Percentiles rank a stretch among this genome's conserved stretches.
phyloP scores from a whole-genome alignment of 1,140 invertebrate species.

The Daktulosphaira vitifoliae region DNA sequence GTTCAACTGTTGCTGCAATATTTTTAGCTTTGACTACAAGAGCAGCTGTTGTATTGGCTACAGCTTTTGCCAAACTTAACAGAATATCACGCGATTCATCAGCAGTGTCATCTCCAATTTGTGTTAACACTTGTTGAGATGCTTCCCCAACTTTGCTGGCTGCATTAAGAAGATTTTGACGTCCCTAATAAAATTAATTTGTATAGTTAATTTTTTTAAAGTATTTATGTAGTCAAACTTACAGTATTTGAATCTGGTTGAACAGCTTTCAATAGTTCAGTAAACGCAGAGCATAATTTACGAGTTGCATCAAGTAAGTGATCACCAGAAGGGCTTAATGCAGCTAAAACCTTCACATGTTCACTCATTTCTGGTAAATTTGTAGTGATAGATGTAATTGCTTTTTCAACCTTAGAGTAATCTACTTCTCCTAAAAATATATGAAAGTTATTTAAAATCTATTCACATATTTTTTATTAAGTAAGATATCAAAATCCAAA shows the following conservation, averaged over 20 bases:
- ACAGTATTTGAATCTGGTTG: constrained; percentile 28
- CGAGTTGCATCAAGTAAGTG: constrained; percentile 84
- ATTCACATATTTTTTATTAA: too few species aligned
- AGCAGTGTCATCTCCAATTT: constrained; percentile 80
- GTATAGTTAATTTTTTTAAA: too few species aligned
- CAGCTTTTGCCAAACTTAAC: constrained; percentile 82
- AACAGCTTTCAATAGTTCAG: constrained; percentile 76
- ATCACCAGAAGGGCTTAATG: constrained; percentile 83
- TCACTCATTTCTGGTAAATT: constrained; percentile 95
- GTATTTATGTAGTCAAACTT: constrained; percentile 5
- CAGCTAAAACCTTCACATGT: constrained; percentile 88
- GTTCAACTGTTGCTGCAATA: constrained; percentile 76
- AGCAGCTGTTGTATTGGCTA: constrained; percentile 92
- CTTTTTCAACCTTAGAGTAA: constrained; percentile 90
- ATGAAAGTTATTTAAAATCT: constrained; percentile 38
- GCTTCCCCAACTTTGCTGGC: constrained; percentile 93
- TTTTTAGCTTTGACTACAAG: constrained; percentile 91
- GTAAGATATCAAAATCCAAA: not conserved
- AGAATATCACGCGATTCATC: constrained; percentile 76
- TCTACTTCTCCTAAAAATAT: constrained; percentile 73
- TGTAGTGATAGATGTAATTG: constrained; percentile 92
- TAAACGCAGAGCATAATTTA: constrained; percentile 86
- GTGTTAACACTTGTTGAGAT: constrained; percentile 84
- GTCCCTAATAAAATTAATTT: constrained; percentile 52
- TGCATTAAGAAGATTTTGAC: constrained; percentile 86